Evolutionary conservation across 2,888 invertebrate genomes (phyloP), one percentile per base, ranked within the genome.

Genomic region (Melipona beecheii): DNA sequence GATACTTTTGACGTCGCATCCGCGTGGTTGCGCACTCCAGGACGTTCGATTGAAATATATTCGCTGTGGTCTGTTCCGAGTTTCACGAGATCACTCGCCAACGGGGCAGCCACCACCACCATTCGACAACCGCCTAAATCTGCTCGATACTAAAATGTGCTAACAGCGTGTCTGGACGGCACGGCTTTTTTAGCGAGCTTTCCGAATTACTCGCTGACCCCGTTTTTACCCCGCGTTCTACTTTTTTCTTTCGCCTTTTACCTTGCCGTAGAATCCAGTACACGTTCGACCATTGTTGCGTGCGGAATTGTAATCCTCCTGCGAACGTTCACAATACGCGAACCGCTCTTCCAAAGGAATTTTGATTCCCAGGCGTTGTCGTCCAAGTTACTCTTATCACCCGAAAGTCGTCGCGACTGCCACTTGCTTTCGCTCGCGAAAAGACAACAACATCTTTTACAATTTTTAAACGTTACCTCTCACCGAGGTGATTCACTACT

Each of bases 191-290:
- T 75, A 52, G 72, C 75, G 72, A 88, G 88, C 88, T 87, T 87
- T 87, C 81, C 75, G 80, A 87, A 88, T 85, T 82, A 81, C 81
- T 65, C 70, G 70, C 70, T 87, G 88, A 85, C 88, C 87, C 74
- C 76, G 56, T 88, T 88, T 69, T 76, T 75, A 82, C 68, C 24
- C 68, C 24, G 36, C 36, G 72, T 81, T 72, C 82, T 78, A 83
- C 75, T 80, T 86, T 84, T 79, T 21, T 36, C 27, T 21, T 24
- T 19, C 6, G 21, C 52, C 15, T 11, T 27, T 43, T 31, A 13
- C 76, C 11, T 73, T 13, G n/a, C 50, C 31, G 65, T 65, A 73
- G 79, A 83, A 83, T 71, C 52, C 64, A 13, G 49, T 54, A 70
- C 75, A 49, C 83, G 52, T 65, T 62, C 49, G 27, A 49, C 71